Evolutionary conservation across 2,113 vertebrate genomes (phyloP).

Genomic region (Eulacestoma nigropectus): DNA sequence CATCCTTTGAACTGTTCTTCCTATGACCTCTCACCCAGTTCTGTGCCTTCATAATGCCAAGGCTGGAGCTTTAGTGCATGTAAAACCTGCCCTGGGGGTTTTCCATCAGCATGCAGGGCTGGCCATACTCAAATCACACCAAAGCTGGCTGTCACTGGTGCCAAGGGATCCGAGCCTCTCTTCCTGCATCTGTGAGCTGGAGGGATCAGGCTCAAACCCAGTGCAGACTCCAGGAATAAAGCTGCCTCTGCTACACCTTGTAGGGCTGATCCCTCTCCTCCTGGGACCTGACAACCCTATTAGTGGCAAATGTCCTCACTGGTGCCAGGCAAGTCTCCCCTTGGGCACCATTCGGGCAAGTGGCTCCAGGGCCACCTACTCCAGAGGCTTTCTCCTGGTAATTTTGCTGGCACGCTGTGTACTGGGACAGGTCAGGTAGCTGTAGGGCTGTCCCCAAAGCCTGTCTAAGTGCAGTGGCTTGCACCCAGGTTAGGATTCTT

Average conservation of each 20-base stretch:
- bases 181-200: neutral
- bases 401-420: neutral
- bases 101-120: neutral
- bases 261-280: neutral
- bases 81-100: neutral
- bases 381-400: neutral
- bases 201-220: neutral
- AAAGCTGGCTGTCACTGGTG: neutral
- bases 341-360: neutral
- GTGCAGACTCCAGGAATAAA: neutral
- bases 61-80: neutral
- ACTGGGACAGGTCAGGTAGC: neutral
- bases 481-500: neutral
- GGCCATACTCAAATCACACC: neutral
- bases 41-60: neutral
- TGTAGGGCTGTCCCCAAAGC: neutral
- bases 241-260: neutral
- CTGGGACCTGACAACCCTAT: neutral
- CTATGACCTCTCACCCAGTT: accelerated
- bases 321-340: neutral
- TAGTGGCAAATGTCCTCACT: neutral
- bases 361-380: neutral
- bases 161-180: accelerated
- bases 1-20: neutral
- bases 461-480: neutral